Conservation (phyloP, 2,888 invertebrate genomes). For the Holacanthella duospinosa region DNA sequence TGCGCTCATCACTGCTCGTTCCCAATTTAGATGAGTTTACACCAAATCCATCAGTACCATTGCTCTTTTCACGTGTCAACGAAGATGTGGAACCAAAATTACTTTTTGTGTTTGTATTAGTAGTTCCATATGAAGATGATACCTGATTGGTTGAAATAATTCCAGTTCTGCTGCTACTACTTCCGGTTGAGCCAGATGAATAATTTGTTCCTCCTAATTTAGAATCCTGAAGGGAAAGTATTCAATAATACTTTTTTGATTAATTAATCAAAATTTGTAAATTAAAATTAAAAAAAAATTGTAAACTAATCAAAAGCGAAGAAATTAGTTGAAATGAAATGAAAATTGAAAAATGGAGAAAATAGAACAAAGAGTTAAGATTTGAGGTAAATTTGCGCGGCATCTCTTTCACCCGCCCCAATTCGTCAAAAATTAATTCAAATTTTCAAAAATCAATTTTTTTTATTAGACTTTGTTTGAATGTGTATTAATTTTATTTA, state of each 20-base stretch:
- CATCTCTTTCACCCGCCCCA: no score
- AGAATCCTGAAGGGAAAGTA: neutral
- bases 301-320: neutral
- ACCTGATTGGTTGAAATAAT: no score
- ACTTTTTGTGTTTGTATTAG: slow-evolving; percentile 3
- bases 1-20: neutral
- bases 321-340: neutral
- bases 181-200: neutral
- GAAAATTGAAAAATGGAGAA: slow-evolving; percentile 5
- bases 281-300: no score
- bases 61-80: slow-evolving; percentile 11
- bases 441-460: no score
- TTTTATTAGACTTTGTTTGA: neutral
- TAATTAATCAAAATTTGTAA: neutral
- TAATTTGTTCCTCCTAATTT: neutral
- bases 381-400: neutral
- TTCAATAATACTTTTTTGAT: neutral
- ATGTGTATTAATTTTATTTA: no score
- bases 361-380: slow-evolving; percentile 1
- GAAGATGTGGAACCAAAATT: slow-evolving; percentile 10
- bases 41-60: neutral
- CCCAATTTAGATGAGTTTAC: neutral
- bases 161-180: no score
- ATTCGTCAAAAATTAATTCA: neutral
- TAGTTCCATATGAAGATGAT: no score